Evolutionary conservation across 2,797 vertebrate genomes (phyloP).

Genomic region (Brotogeris chrysoptera): DNA sequence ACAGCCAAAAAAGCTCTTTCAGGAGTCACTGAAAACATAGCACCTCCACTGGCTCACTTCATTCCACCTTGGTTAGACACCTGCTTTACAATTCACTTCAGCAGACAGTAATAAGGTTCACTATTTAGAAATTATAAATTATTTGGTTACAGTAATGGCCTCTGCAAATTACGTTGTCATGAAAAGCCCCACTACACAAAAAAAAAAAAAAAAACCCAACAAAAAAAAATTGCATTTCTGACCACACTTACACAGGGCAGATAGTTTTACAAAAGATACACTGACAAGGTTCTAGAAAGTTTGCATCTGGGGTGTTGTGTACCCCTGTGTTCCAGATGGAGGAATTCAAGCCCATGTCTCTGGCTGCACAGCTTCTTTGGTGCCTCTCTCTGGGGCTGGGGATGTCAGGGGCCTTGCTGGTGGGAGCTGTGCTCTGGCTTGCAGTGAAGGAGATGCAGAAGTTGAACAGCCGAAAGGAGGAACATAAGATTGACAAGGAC

Average conservation of each 20-base stretch:
- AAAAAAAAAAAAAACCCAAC: neutral
- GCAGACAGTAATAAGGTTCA: neutral
- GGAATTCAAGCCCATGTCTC: neutral
- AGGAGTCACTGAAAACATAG: neutral
- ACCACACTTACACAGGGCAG: neutral
- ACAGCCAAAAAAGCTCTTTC: neutral
- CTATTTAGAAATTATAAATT: neutral
- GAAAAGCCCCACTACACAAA: neutral
- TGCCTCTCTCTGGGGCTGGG: neutral
- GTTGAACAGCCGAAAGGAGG: neutral
- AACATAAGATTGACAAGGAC: neutral
- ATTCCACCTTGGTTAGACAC: neutral
- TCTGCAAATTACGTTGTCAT: neutral
- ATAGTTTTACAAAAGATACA: neutral
- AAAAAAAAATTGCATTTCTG: neutral
- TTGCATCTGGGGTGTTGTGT: neutral
- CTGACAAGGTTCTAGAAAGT: neutral
- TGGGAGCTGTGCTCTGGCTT: neutral
- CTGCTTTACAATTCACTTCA: neutral
- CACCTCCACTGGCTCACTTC: neutral
- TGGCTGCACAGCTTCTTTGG: neutral
- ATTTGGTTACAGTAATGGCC: neutral
- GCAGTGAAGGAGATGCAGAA: neutral
- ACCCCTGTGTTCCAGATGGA: neutral
- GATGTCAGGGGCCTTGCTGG: fast-evolving